Conservation (phyloP, 1,140 invertebrate species). For the Colletes latitarsis region DNA sequence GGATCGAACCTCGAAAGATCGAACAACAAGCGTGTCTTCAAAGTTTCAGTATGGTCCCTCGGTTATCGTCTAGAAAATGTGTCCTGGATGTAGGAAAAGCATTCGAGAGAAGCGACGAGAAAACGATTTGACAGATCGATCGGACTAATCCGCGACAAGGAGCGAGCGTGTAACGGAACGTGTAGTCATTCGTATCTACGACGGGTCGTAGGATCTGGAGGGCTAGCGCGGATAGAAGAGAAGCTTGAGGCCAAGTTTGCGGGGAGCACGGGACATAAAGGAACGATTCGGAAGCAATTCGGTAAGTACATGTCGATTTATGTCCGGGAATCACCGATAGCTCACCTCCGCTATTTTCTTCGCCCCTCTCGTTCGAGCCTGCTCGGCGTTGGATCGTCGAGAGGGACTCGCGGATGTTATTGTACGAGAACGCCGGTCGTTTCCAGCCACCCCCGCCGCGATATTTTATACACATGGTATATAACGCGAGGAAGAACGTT, state of each 20-base stretch:
- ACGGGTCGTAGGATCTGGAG: constrained; percentile 36
- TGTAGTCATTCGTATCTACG: constrained; percentile 49
- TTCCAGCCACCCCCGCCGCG: constrained; percentile 29
- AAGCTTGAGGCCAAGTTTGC: constrained; percentile 32
- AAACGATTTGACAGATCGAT: constrained; percentile 44
- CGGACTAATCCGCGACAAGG: constrained; percentile 42
- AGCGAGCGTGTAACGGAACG: constrained; percentile 32
- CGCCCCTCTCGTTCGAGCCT: constrained; percentile 9
- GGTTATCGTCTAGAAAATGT: not conserved
- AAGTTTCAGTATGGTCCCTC: not conserved
- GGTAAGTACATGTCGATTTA: constrained; percentile 78
- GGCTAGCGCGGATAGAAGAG: constrained; percentile 20
- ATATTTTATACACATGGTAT: constrained; percentile 72
- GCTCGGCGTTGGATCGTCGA: constrained; percentile 30
- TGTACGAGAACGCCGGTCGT: constrained; percentile 66
- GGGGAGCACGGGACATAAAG: constrained; percentile 67
- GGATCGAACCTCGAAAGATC: not conserved
- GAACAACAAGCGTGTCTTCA: not conserved
- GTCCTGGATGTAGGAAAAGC: not conserved
- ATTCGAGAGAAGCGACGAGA: not conserved
- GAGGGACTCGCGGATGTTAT: constrained; percentile 62
- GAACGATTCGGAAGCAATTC: constrained; percentile 78
- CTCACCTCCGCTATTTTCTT: constrained; percentile 64
- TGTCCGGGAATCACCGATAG: constrained; percentile 73
- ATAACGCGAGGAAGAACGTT: constrained; percentile 57